Percentiles rank a stretch among this genome's conserved stretches.
These are phyloP conservation scores for Leistus spinibarbis DNA, from an alignment of 2,888 invertebrate species.

Conservation along the genomic window DNA sequence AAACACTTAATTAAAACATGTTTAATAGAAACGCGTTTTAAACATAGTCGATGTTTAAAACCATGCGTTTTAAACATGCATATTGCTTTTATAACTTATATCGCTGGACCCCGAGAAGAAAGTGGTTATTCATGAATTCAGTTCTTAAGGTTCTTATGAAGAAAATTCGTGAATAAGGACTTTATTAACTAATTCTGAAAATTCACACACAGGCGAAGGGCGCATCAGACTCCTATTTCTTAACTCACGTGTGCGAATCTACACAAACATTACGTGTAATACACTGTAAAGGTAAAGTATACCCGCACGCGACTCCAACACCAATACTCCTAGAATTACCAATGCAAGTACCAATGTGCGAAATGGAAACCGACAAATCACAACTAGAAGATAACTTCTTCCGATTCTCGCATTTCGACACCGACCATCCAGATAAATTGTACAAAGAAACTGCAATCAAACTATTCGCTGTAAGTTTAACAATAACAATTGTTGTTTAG, in stretches of 20 bases:
- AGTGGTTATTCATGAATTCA: no score
- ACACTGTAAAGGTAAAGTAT: slow-evolving; percentile 85
- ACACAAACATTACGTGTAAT: slow-evolving; percentile 81
- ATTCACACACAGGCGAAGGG: slow-evolving; percentile 62
- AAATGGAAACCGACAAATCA: slow-evolving; percentile 74
- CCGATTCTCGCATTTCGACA: slow-evolving; percentile 66
- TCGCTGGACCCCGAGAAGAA: no score
- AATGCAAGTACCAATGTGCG: slow-evolving; percentile 62
- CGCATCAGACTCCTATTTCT: slow-evolving; percentile 75
- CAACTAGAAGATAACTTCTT: slow-evolving; percentile 78
- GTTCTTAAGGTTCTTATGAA: no score
- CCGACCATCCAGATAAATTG: slow-evolving; percentile 69
- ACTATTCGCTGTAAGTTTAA: slow-evolving; percentile 79
- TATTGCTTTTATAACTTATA: no score
- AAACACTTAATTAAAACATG: no score
- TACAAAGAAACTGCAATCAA: slow-evolving; percentile 83
- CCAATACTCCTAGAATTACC: slow-evolving; percentile 81
- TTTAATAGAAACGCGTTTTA: no score
- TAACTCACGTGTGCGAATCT: slow-evolving; percentile 79
- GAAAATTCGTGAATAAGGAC: no score
- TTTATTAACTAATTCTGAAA: slow-evolving; percentile 6
- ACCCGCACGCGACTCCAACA: slow-evolving; percentile 85
- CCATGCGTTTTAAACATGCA: no score
- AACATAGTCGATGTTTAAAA: no score
- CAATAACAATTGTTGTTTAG: neutral